Conservation (phyloP, 1,140 invertebrate species). For the Drosophila chauvacae region DNA sequence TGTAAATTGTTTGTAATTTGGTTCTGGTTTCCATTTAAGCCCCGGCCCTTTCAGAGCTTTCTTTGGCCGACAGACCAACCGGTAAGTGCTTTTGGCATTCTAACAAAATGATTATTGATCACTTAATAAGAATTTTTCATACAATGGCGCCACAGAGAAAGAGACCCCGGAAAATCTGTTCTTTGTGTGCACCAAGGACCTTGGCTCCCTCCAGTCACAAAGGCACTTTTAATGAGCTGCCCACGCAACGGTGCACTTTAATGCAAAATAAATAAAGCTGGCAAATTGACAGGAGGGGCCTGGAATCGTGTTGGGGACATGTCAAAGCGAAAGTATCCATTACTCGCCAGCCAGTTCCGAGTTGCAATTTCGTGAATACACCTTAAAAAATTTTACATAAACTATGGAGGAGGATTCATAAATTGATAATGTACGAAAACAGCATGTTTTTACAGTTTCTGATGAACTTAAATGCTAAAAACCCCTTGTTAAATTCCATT, state of each 20-base stretch:
- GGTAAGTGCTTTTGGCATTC: constrained; percentile 74
- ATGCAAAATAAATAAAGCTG: constrained; percentile 77
- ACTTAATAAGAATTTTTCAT: constrained; percentile 77
- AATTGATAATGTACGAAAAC: background rate
- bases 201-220: constrained; percentile 33
- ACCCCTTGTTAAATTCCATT: background rate
- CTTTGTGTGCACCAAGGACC: constrained; percentile 48
- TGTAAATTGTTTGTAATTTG: constrained; percentile 81
- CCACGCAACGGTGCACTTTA: constrained; percentile 73
- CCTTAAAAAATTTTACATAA: background rate
- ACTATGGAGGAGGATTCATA: too few relatives aligned
- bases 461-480: too few relatives aligned
- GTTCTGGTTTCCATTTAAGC: constrained; percentile 65
- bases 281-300: constrained; percentile 42
- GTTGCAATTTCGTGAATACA: constrained; percentile 32
- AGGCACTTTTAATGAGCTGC: constrained; percentile 78
- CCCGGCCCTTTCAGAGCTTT: constrained; percentile 47
- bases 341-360: constrained; percentile 23
- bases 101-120: constrained; percentile 82
- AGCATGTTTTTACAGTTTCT: background rate
- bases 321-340: constrained; percentile 54
- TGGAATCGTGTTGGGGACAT: constrained; percentile 10
- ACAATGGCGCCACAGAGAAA: constrained; percentile 67
- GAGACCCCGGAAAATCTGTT: constrained; percentile 16
- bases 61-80: constrained; percentile 11